Base-by-base conservation (phyloP, 2,888 invertebrate species). In the Caenorhabditis zanzibari region DNA sequence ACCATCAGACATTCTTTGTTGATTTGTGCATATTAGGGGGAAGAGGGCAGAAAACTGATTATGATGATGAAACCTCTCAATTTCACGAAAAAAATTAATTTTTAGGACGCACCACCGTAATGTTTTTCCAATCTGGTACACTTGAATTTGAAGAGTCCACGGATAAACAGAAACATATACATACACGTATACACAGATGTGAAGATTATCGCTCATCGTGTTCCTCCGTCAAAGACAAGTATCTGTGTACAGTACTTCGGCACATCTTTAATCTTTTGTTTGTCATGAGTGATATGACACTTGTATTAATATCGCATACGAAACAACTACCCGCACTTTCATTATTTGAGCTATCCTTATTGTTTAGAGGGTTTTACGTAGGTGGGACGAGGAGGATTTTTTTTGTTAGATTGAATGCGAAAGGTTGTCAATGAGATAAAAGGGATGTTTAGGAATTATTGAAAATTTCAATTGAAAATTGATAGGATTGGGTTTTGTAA, bases 251-350 rank as follows among this genome's bases (percentile, higher is more conserved):
- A 61, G 68, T 63, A 63, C 22, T 61, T 81, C 75, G 75, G 81
- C 75, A 81, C 54, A 41, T 69, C 75, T 81, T 75, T 81, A 75
- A 81, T 75, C 81, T 75, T 75, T 73, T 81, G 61, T 81, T 81
- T 81, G 71, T 44, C 35, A 14, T 81, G 28, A 71, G 69, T 75
- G 81, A 81, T 81, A 75, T 71, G 75, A 75, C 73, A 81, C 81
- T 81, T 63, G 64, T 75, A 69, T 75, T 80, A 71, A 81, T 74
- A 73, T 64, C 32, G 54, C 71, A 58, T 58, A 72, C 47, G 59
- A 58, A 72, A 58, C 71, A 76, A 47, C 49, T 76, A 35, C 75
- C 72, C 75, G 66, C 75, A 79, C 28, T 28, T 26, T 56, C 35
- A 61, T 63, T 72, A 26, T 54, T 54, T 54, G n/a, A n/a, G 54